These are phyloP conservation scores for Pherbina coryleti DNA, from an alignment of 2,888 invertebrate species.

Conservation along the genomic window DNA sequence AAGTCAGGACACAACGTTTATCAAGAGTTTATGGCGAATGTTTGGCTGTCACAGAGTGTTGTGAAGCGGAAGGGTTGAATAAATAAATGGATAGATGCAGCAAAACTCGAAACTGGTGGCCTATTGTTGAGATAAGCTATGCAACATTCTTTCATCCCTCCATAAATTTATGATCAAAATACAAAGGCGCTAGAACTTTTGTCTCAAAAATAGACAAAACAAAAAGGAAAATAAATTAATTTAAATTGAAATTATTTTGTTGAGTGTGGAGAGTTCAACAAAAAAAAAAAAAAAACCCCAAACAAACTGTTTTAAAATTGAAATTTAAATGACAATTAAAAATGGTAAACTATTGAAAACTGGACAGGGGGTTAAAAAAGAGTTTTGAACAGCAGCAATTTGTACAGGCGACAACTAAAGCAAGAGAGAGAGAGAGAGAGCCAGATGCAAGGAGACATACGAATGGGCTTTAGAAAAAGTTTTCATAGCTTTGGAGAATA, in stretches of 20 bases:
- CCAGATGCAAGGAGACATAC: no score
- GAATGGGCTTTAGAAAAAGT: background rate
- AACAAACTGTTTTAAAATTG: background rate
- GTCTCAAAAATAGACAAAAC: background rate
- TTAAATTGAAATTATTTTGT: constrained; percentile 11
- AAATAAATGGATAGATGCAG: background rate
- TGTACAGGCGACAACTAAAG: background rate
- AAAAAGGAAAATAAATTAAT: background rate
- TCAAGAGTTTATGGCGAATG: background rate
- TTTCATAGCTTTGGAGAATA: constrained; percentile 9
- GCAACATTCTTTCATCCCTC: background rate
- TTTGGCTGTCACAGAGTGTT: constrained; percentile 11
- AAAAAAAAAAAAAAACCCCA: background rate
- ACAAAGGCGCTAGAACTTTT: background rate
- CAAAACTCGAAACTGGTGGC: background rate
- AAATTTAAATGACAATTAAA: constrained; percentile 33
- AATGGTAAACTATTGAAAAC: constrained; percentile 23
- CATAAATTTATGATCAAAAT: background rate
- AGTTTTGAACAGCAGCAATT: constrained; percentile 28
- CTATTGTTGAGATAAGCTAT: no score
- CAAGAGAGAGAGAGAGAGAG: background rate
- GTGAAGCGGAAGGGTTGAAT: background rate
- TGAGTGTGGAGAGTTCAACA: background rate
- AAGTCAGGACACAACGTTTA: background rate
- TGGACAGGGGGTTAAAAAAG: constrained; percentile 2